Percentiles rank a stretch among this genome's conserved stretches.
Conservation (phyloP, 2,113 vertebrate species). For the Struthidea cinerea region DNA sequence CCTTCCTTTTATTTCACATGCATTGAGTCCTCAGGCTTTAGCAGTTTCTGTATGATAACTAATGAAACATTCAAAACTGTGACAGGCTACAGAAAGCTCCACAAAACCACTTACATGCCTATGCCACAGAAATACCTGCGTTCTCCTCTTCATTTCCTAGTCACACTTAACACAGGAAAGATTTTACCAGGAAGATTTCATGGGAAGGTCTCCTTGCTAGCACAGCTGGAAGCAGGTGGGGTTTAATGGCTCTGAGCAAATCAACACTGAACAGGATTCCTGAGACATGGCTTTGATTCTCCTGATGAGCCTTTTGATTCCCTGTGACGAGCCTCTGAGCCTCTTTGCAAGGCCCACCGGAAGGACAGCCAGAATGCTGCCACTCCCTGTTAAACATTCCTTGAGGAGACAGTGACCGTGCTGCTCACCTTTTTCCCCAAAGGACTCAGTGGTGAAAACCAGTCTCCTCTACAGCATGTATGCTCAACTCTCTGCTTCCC, state of each 20-base stretch:
- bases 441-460: neutral
- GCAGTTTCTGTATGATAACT: neutral
- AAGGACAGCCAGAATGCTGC: rapidly evolving
- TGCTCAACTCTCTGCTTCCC: rapidly evolving
- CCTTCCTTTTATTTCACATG: neutral
- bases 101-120: neutral
- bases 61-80: neutral
- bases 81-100: neutral
- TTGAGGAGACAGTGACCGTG: rapidly evolving
- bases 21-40: neutral
- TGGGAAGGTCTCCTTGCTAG: neutral
- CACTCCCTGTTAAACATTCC: neutral
- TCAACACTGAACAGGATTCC: rapidly evolving
- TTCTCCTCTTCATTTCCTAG: neutral
- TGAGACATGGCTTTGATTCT: neutral
- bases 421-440: rapidly evolving
- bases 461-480: rapidly evolving
- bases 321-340: neutral
- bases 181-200: neutral
- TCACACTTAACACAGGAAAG: neutral
- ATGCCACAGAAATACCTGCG: neutral
- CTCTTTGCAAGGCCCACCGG: rapidly evolving
- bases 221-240: neutral
- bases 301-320: neutral
- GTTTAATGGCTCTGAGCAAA: neutral